Evolutionary conservation across 1,140 invertebrate genomes (phyloP), one percentile per base, ranked within the genome.

Genomic region (Megalonaias nervosa): DNA sequence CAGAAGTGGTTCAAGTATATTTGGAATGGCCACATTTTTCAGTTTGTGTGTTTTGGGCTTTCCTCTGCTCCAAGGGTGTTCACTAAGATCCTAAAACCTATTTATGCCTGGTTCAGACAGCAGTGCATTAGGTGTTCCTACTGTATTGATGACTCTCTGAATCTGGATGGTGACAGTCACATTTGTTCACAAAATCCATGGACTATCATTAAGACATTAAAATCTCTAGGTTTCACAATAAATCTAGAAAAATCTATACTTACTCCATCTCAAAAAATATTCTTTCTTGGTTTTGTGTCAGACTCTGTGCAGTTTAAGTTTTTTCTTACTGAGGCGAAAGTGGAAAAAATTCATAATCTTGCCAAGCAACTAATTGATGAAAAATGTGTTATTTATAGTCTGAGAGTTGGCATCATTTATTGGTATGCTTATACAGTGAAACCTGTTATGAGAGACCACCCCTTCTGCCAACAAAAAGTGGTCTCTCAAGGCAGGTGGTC

Each of bases 201-300:
- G 12, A n/a, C 2, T n/a, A 69, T 69, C 2, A n/a, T 16, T 56
- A 2, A 55, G 14, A 69, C 67, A 57, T 56, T 69, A 57, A n/a
- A 4, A 17, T 55, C 38, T 14, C 2, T 69, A 19, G 60, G 21
- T 48, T 17, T 60, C 57, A 64, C 58, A 57, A n/a, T 70, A 11
- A 79, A 62, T 56, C 21, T 38, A 21, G 64, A 71, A 48, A 79
- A 79, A 55, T 74, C 67, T 13, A 26, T 74, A 2, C 55, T 60
- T 15, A 75, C 61, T n/a, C 77, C 77, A 31, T 59, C 67, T 31
- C 67, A 75, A 55, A 74, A 56, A 66, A 74, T 74, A 5, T 23
- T 79, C 13, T 74, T 78, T 64, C 73, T 78, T 64, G 70, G 76
- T n/a, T 62, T 78, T 21, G 69, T 78, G 16, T 15, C 68, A 16